Evolutionary conservation across 2,113 vertebrate genomes (phyloP).

Genomic region (Rhinoderma darwinii): DNA sequence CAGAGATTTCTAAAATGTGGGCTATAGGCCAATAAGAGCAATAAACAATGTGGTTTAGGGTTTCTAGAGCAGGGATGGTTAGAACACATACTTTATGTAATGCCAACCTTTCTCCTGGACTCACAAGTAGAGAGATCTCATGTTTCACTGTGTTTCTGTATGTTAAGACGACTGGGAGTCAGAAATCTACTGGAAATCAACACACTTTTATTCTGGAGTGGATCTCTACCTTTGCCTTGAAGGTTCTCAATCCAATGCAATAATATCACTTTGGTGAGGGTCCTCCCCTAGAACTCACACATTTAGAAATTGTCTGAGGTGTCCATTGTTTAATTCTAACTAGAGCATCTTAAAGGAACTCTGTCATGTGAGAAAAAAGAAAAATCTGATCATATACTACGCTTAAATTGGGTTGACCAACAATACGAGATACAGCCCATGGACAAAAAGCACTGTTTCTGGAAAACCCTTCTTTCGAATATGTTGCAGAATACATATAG

Average conservation of each 20-base stretch:
- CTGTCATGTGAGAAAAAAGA: too few species aligned
- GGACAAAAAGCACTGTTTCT: too few species aligned
- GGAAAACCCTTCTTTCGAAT: too few species aligned
- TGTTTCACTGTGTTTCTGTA: slow-evolving; percentile 33
- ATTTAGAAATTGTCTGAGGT: too few species aligned
- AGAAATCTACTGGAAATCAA: neutral
- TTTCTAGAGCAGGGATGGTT: slow-evolving; percentile 1
- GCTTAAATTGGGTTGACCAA: too few species aligned
- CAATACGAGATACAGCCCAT: too few species aligned
- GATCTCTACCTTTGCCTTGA: neutral
- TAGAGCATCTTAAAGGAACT: too few species aligned
- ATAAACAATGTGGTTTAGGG: slow-evolving; percentile 48
- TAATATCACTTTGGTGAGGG: neutral
- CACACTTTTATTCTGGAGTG: neutral
- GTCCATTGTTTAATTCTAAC: too few species aligned
- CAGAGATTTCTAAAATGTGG: slow-evolving; percentile 50
- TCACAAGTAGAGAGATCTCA: slow-evolving; percentile 32
- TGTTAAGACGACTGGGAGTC: neutral
- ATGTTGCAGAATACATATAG: too few species aligned
- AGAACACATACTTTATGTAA: slow-evolving; percentile 17
- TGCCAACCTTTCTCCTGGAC: slow-evolving; percentile 33
- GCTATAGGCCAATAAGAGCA: slow-evolving; percentile 37
- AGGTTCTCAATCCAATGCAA: neutral
- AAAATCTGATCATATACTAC: too few species aligned
- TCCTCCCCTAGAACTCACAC: too few species aligned